A percentile compares a stretch with the other conserved stretches of the same genome.
Evolutionary conservation across 2,113 vertebrate genomes (phyloP).

Genomic region (Amia ocellicauda): DNA sequence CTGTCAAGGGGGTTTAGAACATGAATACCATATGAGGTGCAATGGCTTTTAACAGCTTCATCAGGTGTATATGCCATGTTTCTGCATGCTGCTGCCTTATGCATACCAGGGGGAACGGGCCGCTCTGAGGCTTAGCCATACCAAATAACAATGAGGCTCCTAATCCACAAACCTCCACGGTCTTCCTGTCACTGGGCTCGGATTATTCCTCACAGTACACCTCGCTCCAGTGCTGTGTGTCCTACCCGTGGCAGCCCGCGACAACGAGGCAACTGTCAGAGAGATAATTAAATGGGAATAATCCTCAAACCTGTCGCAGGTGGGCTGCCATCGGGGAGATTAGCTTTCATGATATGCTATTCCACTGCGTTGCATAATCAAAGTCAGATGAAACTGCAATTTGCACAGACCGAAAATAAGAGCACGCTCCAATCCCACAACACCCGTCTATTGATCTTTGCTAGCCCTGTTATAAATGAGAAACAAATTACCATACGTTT

Average conservation of each 20-base stretch:
- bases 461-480: no score
- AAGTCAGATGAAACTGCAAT: not conserved
- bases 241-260: not conserved
- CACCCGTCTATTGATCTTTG: no score
- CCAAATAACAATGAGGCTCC: not conserved
- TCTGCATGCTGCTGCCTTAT: not conserved
- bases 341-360: conserved; percentile 7
- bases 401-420: not conserved
- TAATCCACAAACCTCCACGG: not conserved
- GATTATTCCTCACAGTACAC: conserved; percentile 9
- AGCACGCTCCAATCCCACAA: no score
- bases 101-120: not conserved
- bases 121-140: no score
- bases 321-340: not conserved
- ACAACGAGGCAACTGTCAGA: not conserved
- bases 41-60: not conserved
- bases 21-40: not conserved
- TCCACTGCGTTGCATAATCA: conserved; percentile 8
- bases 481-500: no score
- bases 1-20: no score
- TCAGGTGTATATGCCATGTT: not conserved
- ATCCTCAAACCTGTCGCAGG: conserved; percentile 20
- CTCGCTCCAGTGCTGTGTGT: not conserved
- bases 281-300: not conserved
- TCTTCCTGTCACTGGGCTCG: conserved; percentile 7